These are phyloP conservation scores for Threskiornis aethiopicus DNA, from an alignment of 2,797 vertebrate genomes.

Conservation along the genomic window DNA sequence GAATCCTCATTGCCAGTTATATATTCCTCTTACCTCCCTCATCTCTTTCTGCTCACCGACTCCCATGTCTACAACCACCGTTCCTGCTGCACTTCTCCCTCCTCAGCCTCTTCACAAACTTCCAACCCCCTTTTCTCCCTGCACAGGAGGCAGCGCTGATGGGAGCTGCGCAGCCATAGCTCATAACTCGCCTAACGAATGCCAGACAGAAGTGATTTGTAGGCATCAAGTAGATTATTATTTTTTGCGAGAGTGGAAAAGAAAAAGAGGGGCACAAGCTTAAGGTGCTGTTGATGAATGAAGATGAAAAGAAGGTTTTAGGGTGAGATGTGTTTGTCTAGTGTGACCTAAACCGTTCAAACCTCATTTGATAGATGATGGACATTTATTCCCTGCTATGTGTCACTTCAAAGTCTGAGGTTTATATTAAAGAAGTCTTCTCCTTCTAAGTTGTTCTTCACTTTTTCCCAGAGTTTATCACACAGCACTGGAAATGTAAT, in stretches of 20 bases:
- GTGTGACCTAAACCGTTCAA: conserved; percentile 47
- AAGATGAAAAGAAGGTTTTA: conserved; percentile 59
- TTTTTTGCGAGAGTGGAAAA: conserved; percentile 35
- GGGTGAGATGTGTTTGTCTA: conserved; percentile 57
- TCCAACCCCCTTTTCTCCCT: background rate
- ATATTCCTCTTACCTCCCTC: background rate
- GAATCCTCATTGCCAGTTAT: background rate
- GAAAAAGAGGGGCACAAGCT: conserved; percentile 24
- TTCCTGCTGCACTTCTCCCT: background rate
- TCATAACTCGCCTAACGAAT: conserved; percentile 49
- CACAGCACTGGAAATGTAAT: conserved; percentile 63
- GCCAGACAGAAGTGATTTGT: conserved; percentile 54
- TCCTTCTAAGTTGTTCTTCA: background rate
- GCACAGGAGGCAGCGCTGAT: background rate
- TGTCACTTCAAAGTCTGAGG: conserved; percentile 48
- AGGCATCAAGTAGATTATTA: conserved; percentile 52
- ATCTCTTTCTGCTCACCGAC: background rate
- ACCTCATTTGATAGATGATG: conserved; percentile 60
- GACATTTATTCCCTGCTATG: conserved; percentile 51
- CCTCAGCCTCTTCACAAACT: background rate
- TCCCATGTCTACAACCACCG: background rate
- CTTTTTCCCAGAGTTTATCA: conserved; percentile 44
- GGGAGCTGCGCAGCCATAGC: conserved; percentile 40
- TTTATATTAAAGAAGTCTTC: conserved; percentile 48
- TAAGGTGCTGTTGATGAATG: conserved; percentile 55